These are phyloP conservation scores for Allygus modestus DNA, from an alignment of 2,888 invertebrate genomes.

Conservation along the genomic window DNA sequence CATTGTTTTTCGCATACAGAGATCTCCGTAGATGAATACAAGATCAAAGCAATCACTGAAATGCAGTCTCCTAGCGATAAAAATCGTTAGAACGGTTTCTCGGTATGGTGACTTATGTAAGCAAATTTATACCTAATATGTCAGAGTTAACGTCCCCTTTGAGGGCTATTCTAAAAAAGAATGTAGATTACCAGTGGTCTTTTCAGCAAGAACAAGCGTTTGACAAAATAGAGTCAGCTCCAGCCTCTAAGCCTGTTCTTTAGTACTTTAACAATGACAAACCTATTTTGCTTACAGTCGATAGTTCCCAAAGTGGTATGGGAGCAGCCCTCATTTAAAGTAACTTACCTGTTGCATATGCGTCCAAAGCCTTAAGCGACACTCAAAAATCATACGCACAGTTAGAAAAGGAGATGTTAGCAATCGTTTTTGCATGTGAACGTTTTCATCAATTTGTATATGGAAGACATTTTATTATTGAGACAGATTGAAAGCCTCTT, in stretches of 20 bases:
- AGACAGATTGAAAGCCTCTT: constrained; percentile 50
- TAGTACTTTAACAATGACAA: constrained; percentile 40
- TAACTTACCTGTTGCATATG: constrained; percentile 22
- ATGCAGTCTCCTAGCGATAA: constrained; percentile 56
- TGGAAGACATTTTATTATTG: constrained; percentile 19
- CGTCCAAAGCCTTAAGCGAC: constrained; percentile 22
- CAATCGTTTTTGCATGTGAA: constrained; percentile 55
- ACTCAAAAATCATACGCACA: constrained; percentile 37
- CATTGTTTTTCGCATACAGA: constrained; percentile 66
- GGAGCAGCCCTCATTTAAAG: constrained; percentile 50
- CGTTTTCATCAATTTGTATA: constrained; percentile 55
- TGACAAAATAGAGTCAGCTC: constrained; percentile 29
- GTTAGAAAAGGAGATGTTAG: constrained; percentile 59
- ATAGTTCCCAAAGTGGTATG: constrained; percentile 26
- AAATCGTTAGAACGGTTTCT: constrained; percentile 61
- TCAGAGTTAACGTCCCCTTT: constrained; percentile 53
- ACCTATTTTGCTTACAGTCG: constrained; percentile 40
- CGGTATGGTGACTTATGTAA: constrained; percentile 60
- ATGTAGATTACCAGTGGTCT: constrained; percentile 59
- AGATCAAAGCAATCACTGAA: constrained; percentile 63
- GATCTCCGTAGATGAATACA: constrained; percentile 58
- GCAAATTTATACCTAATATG: constrained; percentile 64
- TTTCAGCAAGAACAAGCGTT: constrained; percentile 40
- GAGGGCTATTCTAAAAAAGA: constrained; percentile 53
- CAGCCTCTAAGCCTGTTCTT: constrained; percentile 16